Conservation (phyloP, 2,797 vertebrate genomes). For the Myripristis murdjan region DNA sequence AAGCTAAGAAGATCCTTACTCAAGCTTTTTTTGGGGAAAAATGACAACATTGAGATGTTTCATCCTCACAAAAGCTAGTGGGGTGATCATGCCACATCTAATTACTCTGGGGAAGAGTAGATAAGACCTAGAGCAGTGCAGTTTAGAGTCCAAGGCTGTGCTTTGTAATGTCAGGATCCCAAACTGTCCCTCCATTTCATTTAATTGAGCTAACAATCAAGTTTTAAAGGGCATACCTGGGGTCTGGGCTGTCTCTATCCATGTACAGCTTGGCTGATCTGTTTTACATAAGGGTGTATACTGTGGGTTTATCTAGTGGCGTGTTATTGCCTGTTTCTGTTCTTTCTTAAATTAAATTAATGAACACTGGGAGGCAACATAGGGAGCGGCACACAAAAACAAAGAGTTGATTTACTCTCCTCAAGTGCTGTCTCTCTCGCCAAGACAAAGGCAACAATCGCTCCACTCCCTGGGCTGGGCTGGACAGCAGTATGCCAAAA, state of each 20-base stretch:
- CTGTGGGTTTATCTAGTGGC: constrained; percentile 57
- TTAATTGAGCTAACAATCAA: neutral
- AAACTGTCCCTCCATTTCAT: neutral
- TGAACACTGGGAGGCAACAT: constrained; percentile 71
- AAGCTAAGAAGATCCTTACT: neutral
- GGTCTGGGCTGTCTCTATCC: constrained; percentile 5
- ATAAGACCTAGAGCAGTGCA: neutral
- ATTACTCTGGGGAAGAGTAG: neutral
- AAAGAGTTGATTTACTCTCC: constrained; percentile 75
- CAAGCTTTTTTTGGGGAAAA: neutral
- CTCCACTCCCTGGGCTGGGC: constrained; percentile 74
- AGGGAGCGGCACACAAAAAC: constrained; percentile 70
- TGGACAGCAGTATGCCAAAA: constrained; percentile 59
- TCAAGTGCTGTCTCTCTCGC: constrained; percentile 60
- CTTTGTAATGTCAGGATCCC: neutral
- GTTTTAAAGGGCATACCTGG: neutral
- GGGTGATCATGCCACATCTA: neutral
- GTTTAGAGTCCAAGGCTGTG: neutral
- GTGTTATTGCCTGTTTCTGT: constrained; percentile 62
- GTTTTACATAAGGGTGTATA: constrained; percentile 39
- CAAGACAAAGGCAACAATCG: constrained; percentile 73
- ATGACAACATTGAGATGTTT: neutral
- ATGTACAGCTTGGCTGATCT: constrained; percentile 16
- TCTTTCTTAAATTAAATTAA: constrained; percentile 79
- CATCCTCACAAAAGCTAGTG: neutral